Percentiles rank a stretch among this genome's conserved stretches.
Evolutionary conservation across 2,113 vertebrate genomes (phyloP).

Genomic region (Syngnathoides biaculeatus): DNA sequence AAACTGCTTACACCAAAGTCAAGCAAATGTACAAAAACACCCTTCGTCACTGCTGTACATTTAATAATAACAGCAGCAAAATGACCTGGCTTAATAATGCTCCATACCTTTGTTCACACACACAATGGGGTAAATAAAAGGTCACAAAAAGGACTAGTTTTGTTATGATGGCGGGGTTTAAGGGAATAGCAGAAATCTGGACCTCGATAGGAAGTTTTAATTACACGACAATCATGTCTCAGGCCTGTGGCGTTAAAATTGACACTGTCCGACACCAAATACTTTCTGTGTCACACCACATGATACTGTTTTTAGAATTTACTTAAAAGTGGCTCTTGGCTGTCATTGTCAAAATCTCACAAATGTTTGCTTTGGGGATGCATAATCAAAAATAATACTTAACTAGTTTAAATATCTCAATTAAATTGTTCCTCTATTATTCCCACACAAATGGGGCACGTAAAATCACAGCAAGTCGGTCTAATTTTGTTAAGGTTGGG

Average conservation of each 20-base stretch:
- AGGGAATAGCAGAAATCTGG: not conserved
- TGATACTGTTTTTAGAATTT: not conserved
- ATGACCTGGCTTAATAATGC: not conserved
- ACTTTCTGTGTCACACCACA: not conserved
- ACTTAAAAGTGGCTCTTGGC: not conserved
- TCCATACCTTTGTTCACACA: not conserved
- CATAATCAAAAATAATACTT: not conserved
- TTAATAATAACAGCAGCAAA: too few species aligned
- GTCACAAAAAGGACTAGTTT: not conserved
- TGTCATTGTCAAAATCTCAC: not conserved
- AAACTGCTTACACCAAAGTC: too few species aligned
- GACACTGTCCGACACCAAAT: not conserved
- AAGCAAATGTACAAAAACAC: too few species aligned
- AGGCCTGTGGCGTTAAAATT: not conserved
- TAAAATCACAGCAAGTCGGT: constrained; percentile 18
- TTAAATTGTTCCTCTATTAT: not conserved
- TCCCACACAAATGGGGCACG: constrained; percentile 4
- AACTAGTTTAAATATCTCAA: not conserved
- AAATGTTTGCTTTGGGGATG: not conserved
- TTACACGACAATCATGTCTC: not conserved
- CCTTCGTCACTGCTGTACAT: too few species aligned
- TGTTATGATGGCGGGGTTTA: not conserved
- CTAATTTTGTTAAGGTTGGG: constrained; percentile 51
- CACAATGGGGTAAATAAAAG: not conserved
- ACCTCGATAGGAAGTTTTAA: not conserved